Evolutionary conservation across 64 coral and sea anemone species (phyloP).

Genomic region (Trachythela sp.): DNA sequence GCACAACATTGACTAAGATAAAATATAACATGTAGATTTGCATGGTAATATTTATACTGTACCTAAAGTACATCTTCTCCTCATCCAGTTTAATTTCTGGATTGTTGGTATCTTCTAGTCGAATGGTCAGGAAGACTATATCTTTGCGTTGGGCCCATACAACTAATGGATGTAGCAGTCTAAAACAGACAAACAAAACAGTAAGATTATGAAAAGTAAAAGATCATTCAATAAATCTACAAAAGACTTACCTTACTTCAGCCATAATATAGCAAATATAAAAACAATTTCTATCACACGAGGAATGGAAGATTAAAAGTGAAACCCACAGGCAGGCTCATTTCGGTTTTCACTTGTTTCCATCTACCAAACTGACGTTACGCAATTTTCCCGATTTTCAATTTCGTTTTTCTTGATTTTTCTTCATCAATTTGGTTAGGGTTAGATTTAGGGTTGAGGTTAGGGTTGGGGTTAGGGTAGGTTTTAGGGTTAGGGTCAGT

Average conservation of each 20-base stretch:
- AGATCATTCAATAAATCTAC: neutral
- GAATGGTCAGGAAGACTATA: conserved; percentile 67
- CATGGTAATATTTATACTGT: neutral
- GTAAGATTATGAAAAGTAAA: neutral
- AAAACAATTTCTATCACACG: neutral
- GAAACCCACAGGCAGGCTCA: too few species aligned
- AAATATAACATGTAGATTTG: neutral
- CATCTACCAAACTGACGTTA: too few species aligned
- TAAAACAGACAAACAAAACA: conserved; percentile 15
- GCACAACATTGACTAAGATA: too few species aligned
- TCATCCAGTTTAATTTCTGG: conserved; percentile 60
- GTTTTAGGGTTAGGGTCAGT: too few species aligned
- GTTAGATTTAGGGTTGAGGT: too few species aligned
- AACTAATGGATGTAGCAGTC: conserved; percentile 54
- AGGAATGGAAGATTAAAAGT: neutral
- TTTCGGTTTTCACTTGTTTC: too few species aligned
- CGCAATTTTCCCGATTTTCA: too few species aligned
- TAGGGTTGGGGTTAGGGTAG: too few species aligned
- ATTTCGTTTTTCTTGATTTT: too few species aligned
- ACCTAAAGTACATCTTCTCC: conserved; percentile 68
- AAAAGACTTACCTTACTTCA: neutral
- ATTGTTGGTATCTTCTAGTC: conserved; percentile 63
- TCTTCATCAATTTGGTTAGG: too few species aligned
- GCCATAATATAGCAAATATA: neutral
- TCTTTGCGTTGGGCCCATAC: conserved; percentile 94